Evolutionary conservation across 1,140 invertebrate genomes (phyloP).

Genomic region (Platyscapa corneri): DNA sequence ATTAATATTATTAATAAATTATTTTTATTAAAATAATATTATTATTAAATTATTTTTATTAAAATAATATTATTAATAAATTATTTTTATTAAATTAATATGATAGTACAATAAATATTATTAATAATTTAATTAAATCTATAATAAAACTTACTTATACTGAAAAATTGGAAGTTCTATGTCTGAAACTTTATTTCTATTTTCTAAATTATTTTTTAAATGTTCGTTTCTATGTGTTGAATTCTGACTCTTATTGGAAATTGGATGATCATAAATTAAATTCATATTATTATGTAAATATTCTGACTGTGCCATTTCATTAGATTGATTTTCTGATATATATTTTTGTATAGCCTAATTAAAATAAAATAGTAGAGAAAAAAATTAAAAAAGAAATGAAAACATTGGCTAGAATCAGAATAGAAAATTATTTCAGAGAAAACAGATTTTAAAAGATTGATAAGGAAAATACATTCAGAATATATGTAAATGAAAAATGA

Average conservation of each 20-base stretch:
- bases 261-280: background rate
- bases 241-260: slow-evolving; percentile 15
- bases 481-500: no score
- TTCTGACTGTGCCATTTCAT: background rate
- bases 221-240: slow-evolving; percentile 18
- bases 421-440: no score
- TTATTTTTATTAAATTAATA: slow-evolving; percentile 5
- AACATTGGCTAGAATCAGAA: no score
- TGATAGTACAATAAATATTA: background rate
- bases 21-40: no score
- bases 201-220: background rate
- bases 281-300: background rate
- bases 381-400: no score
- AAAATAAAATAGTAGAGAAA: no score
- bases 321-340: background rate
- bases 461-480: no score
- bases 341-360: background rate
- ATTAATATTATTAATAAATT: background rate
- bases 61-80: background rate
- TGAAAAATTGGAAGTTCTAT: slow-evolving; percentile 52
- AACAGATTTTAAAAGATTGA: no score
- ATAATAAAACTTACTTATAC: slow-evolving; percentile 51
- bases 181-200: background rate
- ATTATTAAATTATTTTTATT: no score
- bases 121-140: slow-evolving; percentile 11